Conservation (phyloP, 2,888 invertebrate species). For the Xiphydria camelus region DNA sequence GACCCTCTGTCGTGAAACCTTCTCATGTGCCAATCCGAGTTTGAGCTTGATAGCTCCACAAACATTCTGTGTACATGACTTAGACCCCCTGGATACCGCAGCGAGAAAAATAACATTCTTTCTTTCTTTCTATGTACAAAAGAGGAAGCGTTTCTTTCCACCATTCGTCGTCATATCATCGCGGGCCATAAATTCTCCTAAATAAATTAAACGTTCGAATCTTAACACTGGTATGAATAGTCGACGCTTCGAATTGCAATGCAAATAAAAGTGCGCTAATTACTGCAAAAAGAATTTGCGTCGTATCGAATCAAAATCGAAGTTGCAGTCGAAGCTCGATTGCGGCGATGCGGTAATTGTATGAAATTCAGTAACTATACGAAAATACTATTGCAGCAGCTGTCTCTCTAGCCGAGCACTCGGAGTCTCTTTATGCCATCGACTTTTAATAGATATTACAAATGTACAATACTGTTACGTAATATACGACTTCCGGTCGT, state of each 20-base stretch:
- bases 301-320: too few relatives aligned
- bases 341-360: constrained; percentile 4
- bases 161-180: neutral
- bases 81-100: constrained; percentile 7
- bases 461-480: too few relatives aligned
- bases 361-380: constrained; percentile 6
- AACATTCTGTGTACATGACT: constrained; percentile 6
- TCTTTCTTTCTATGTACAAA: constrained; percentile 30
- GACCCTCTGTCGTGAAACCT: too few relatives aligned
- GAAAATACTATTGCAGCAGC: constrained; percentile 1
- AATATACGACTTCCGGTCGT: too few relatives aligned
- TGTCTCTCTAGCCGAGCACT: too few relatives aligned
- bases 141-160: constrained; percentile 26
- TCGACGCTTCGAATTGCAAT: constrained; percentile 5
- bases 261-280: constrained; percentile 17
- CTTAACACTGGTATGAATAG: constrained; percentile 17
- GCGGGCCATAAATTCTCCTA: neutral
- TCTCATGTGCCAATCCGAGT: too few relatives aligned
- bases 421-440: too few relatives aligned
- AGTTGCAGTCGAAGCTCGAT: too few relatives aligned
- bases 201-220: constrained; percentile 24
- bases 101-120: constrained; percentile 17
- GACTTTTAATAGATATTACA: too few relatives aligned
- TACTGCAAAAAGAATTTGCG: constrained; percentile 29
- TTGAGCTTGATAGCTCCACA: too few relatives aligned